Evolutionary conservation across 1,140 invertebrate species (phyloP).

Genomic region (Aplysia californica): DNA sequence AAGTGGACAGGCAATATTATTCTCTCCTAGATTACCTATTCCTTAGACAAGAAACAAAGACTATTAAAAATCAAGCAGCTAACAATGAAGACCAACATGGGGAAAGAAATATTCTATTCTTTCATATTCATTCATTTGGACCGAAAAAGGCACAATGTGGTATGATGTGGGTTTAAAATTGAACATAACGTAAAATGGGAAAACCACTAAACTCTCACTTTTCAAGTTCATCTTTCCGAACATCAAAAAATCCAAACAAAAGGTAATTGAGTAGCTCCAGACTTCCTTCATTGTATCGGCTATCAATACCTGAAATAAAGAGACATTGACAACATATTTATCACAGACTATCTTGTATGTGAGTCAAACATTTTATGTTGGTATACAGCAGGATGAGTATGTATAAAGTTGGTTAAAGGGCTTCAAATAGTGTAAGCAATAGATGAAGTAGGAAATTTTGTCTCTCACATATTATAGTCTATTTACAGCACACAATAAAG

Average conservation of each 20-base stretch:
- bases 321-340: background rate
- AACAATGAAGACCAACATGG: too few species aligned
- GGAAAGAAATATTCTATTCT: too few species aligned
- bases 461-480: background rate
- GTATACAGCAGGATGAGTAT: background rate
- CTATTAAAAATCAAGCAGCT: too few species aligned
- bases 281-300: conserved; percentile 61
- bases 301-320: conserved; percentile 58
- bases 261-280: conserved; percentile 59
- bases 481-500: too few species aligned
- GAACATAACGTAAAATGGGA: too few species aligned
- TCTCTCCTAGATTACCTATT: too few species aligned
- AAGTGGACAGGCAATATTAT: too few species aligned
- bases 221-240: conserved; percentile 56
- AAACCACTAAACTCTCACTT: too few species aligned
- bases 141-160: too few species aligned
- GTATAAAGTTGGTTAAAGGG: background rate
- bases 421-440: background rate
- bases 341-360: background rate
- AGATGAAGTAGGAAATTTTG: background rate
- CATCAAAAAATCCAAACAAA: conserved; percentile 63
- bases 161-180: too few species aligned
- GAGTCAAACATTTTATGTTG: background rate
- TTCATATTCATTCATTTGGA: too few species aligned
- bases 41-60: too few species aligned